These are phyloP conservation scores for Hirtodrosophila duncani DNA, from an alignment of 2,888 invertebrate species.

Conservation along the genomic window DNA sequence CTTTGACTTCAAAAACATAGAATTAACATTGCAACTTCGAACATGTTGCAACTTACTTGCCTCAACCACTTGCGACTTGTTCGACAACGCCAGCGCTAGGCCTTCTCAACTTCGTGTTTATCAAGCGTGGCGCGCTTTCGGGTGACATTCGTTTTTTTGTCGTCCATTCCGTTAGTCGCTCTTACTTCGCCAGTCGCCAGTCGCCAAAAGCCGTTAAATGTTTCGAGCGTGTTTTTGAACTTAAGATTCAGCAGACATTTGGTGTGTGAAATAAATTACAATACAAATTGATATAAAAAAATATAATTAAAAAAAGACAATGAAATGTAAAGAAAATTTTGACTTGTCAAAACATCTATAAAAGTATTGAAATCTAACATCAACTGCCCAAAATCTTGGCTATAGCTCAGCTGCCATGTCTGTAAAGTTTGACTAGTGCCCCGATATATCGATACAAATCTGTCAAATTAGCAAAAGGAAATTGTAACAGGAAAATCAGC, in stretches of 20 bases:
- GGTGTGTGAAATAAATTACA: too few relatives aligned
- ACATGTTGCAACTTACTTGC: constrained; percentile 40
- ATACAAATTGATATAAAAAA: too few relatives aligned
- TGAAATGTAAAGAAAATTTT: too few relatives aligned
- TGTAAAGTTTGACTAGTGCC: constrained; percentile 16
- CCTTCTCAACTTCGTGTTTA: constrained; percentile 58
- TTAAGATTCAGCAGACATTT: constrained; percentile 11
- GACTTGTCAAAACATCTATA: too few relatives aligned
- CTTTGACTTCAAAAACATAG: constrained; percentile 46
- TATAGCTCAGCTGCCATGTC: constrained; percentile 22
- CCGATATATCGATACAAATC: neutral
- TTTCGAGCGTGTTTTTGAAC: constrained; percentile 4
- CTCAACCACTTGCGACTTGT: constrained; percentile 36
- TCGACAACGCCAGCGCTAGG: constrained; percentile 43
- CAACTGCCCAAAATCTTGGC: constrained; percentile 2
- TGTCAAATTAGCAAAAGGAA: neutral
- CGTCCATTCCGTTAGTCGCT: constrained; percentile 6
- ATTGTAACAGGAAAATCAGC: neutral
- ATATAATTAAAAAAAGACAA: too few relatives aligned
- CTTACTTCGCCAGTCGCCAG: constrained; percentile 1
- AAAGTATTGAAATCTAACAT: too few relatives aligned
- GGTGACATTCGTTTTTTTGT: constrained; percentile 59
- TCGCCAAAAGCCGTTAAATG: neutral
- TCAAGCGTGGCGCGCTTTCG: constrained; percentile 51
- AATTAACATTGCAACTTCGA: constrained; percentile 27